These are phyloP conservation scores for Crenuchus spilurus DNA, from an alignment of 2,797 vertebrate species.

Conservation along the genomic window DNA sequence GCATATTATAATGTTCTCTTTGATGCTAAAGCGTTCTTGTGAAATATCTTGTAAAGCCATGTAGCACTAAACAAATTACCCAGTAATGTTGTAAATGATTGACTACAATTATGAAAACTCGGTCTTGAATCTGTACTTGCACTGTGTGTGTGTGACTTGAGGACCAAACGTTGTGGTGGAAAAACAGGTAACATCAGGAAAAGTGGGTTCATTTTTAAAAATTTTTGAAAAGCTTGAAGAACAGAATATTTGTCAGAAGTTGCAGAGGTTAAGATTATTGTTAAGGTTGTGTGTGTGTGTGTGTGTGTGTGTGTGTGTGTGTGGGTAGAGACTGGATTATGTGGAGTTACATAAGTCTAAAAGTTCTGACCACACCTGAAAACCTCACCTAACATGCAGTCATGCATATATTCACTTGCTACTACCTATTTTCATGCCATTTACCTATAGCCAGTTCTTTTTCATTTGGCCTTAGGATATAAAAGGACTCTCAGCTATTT, in stretches of 20 bases:
- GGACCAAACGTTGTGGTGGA: too few relatives aligned
- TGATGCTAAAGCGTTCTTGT: neutral
- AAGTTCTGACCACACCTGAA: neutral
- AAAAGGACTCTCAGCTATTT: too few relatives aligned
- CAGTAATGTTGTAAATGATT: slow-evolving; percentile 1
- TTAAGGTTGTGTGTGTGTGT: neutral
- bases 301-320: neutral
- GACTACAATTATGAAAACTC: neutral
- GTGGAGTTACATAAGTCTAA: neutral
- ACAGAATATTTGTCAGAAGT: too few relatives aligned
- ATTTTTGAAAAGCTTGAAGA: too few relatives aligned
- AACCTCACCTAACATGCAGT: neutral
- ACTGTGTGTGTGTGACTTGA: neutral
- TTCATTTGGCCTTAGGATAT: neutral
- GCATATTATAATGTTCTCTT: neutral
- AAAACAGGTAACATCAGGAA: too few relatives aligned
- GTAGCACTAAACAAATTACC: neutral
- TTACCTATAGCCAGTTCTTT: neutral
- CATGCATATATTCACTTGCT: too few relatives aligned
- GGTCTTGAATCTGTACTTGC: neutral
- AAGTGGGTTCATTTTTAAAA: too few relatives aligned
- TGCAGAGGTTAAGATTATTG: too few relatives aligned
- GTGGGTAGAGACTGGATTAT: neutral
- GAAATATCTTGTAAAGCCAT: neutral
- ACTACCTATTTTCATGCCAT: neutral